These are phyloP conservation scores for Diarsia rubi DNA, from an alignment of 2,888 invertebrate genomes.

Conservation along the genomic window DNA sequence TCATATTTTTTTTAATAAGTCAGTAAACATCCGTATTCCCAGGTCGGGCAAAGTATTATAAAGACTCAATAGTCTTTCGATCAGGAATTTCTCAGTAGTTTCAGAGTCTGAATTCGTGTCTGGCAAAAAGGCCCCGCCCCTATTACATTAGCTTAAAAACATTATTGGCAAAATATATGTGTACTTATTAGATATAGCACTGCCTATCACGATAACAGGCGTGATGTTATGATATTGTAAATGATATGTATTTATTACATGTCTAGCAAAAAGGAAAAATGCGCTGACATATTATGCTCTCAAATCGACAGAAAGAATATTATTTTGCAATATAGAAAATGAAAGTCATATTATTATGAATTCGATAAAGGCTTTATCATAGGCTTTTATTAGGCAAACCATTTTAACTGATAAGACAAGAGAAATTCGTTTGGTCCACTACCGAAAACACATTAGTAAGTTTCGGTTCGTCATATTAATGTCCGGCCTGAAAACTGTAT, in stretches of 20 bases:
- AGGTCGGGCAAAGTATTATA: too few relatives aligned
- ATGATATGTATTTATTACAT: background rate
- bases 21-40: too few relatives aligned
- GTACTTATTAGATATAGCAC: too few relatives aligned
- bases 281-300: background rate
- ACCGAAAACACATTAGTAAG: slow-evolving; percentile 1
- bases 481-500: background rate
- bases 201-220: too few relatives aligned
- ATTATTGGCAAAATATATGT: too few relatives aligned
- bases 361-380: slow-evolving; percentile 2
- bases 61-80: too few relatives aligned
- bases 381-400: background rate
- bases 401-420: slow-evolving; percentile 24
- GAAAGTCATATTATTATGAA: background rate
- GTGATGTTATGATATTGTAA: too few relatives aligned
- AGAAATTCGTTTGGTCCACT: background rate
- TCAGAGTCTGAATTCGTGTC: too few relatives aligned
- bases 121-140: too few relatives aligned
- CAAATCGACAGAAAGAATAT: background rate
- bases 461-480: background rate
- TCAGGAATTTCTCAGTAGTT: too few relatives aligned
- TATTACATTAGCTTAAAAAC: too few relatives aligned
- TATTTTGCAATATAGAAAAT: background rate
- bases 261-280: background rate
- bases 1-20: too few relatives aligned